phyloP scores from a whole-genome alignment of 2,797 vertebrate genomes.

The Tapera naevia region DNA sequence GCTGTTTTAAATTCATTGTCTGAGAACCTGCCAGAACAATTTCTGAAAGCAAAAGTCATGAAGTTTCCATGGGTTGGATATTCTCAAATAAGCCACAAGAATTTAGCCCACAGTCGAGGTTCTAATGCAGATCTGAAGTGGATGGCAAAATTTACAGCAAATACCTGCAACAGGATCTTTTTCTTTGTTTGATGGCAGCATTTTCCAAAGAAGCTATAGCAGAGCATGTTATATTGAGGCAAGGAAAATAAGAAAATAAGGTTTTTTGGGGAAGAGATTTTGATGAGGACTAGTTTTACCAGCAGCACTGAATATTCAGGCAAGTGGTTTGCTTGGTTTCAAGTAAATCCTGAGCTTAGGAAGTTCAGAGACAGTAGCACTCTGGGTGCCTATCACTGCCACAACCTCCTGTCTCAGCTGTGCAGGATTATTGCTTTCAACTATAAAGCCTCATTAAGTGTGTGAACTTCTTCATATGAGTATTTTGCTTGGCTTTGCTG shows the following conservation, averaged over 20 bases:
- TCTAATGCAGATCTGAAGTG: too few species aligned
- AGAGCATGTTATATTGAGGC: accelerated
- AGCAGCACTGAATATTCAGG: not conserved
- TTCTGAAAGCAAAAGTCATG: not conserved
- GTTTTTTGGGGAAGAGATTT: not conserved
- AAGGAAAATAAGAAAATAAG: not conserved
- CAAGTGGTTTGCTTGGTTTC: not conserved
- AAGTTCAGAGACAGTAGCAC: not conserved
- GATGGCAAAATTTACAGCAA: too few species aligned
- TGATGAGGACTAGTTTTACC: not conserved
- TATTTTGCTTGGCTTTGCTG: not conserved
- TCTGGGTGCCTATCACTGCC: accelerated
- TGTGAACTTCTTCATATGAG: not conserved
- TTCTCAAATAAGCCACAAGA: not conserved
- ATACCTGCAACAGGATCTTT: not conserved
- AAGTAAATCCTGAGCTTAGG: not conserved
- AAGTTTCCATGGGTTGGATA: not conserved
- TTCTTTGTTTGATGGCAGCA: not conserved
- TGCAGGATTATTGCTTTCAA: not conserved
- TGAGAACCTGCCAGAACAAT: not conserved
- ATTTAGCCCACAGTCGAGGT: not conserved
- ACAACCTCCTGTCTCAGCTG: not conserved
- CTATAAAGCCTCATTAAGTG: not conserved
- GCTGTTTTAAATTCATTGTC: not conserved
- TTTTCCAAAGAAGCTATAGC: not conserved